Conservation (phyloP, 2,113 vertebrate species). For the Noturus placidus region DNA sequence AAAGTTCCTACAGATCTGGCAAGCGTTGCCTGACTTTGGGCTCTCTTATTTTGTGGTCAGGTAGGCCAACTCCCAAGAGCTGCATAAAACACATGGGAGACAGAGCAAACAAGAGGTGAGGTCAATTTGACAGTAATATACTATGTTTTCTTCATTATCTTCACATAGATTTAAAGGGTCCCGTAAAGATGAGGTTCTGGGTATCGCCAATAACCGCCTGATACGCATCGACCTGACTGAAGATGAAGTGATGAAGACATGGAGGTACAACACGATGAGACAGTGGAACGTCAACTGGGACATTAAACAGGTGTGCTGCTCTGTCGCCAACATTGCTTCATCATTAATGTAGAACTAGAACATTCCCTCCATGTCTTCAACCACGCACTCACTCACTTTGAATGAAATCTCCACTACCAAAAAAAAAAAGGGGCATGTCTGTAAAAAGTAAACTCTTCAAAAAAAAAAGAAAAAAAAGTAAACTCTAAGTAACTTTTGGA, state of each 20-base stretch:
- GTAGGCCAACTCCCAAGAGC: constrained; percentile 53
- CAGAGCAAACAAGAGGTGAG: background rate
- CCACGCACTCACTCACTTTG: background rate
- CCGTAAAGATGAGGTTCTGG: constrained; percentile 75
- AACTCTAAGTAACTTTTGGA: background rate
- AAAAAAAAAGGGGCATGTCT: background rate
- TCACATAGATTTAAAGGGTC: constrained; percentile 75
- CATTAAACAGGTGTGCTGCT: constrained; percentile 70
- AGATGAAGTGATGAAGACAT: constrained; percentile 74
- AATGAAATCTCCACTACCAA: background rate
- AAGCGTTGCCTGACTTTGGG: constrained; percentile 70
- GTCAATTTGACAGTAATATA: too few relatives aligned
- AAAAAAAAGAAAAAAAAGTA: too few relatives aligned
- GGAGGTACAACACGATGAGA: constrained; percentile 79
- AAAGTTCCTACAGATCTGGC: constrained; percentile 76
- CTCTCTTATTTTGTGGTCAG: constrained; percentile 71
- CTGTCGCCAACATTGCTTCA: background rate
- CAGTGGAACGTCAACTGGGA: constrained; percentile 84
- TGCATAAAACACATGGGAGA: background rate
- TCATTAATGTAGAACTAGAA: background rate
- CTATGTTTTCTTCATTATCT: background rate
- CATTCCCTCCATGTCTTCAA: background rate
- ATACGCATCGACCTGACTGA: constrained; percentile 72
- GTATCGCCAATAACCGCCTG: constrained; percentile 75
- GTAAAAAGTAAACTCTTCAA: background rate